Conservation (phyloP, 2,888 invertebrate species). For the Tachystola acroxantha region DNA sequence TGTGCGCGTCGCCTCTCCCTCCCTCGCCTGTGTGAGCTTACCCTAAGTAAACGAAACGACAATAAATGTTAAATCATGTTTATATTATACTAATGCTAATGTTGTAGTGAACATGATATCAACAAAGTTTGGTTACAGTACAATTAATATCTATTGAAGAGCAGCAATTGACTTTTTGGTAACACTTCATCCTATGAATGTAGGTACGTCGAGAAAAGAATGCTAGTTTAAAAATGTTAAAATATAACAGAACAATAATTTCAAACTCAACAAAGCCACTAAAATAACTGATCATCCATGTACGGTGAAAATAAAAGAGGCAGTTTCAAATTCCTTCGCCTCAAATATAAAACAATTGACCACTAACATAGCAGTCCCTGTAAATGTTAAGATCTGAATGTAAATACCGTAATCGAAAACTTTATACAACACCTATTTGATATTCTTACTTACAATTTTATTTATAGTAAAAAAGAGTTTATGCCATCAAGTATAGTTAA, state of each 20-base stretch:
- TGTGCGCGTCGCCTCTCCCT: not conserved
- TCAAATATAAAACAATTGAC: no score
- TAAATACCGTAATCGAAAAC: slow-evolving; percentile 22
- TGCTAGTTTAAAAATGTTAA: slow-evolving; percentile 25
- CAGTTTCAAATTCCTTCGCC: no score
- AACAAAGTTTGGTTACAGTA: slow-evolving; percentile 41
- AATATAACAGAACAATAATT: slow-evolving; percentile 49
- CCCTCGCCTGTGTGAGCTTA: no score
- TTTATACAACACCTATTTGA: slow-evolving; percentile 31
- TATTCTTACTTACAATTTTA: slow-evolving; percentile 22
- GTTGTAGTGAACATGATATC: slow-evolving; percentile 60
- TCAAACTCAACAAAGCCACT: slow-evolving; percentile 32
- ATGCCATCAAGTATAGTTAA: slow-evolving; percentile 44
- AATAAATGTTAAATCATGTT: slow-evolving; percentile 58
- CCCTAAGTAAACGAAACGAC: slow-evolving; percentile 23
- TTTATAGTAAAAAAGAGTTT: slow-evolving; percentile 48
- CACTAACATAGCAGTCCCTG: no score
- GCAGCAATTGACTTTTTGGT: slow-evolving; percentile 65
- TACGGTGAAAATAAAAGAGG: no score
- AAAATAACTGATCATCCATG: slow-evolving; percentile 20
- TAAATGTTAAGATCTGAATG: slow-evolving; percentile 17
- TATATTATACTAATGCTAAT: slow-evolving; percentile 61
- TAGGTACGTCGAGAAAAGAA: slow-evolving; percentile 27
- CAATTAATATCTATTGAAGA: slow-evolving; percentile 29
- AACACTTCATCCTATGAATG: slow-evolving; percentile 41